Percentiles rank a stretch among this genome's conserved stretches.
Conservation (phyloP, 2,797 vertebrate species). For the Gadopsis bispinosus region DNA sequence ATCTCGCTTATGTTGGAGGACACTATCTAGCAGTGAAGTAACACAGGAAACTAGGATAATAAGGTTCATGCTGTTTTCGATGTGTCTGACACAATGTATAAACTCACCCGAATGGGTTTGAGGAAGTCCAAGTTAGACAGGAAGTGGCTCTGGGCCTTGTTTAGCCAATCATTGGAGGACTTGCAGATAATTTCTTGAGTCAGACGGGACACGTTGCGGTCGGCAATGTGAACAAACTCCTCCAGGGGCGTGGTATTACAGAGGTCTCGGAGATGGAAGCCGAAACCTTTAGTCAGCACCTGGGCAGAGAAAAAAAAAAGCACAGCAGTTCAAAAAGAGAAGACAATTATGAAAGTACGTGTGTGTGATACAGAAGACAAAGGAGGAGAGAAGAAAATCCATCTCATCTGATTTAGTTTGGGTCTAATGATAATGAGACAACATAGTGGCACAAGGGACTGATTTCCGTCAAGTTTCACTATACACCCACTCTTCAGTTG, state of each 20-base stretch:
- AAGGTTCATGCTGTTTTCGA: not conserved
- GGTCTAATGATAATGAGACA: conserved; percentile 2
- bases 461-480: not conserved
- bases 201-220: conserved; percentile 78
- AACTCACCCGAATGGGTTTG: conserved; percentile 90
- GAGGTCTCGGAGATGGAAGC: conserved; percentile 88
- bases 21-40: not conserved
- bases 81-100: not conserved
- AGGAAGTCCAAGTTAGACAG: conserved; percentile 91
- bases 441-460: not conserved
- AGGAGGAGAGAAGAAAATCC: not conserved
- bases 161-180: conserved; percentile 87
- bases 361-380: not conserved
- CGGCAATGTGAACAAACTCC: conserved; percentile 87
- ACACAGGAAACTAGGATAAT: not conserved
- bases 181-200: conserved; percentile 89
- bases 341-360: not conserved
- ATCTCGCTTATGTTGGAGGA: not conserved
- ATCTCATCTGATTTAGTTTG: not conserved
- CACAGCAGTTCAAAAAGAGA: not conserved
- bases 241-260: conserved; percentile 88
- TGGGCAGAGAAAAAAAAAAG: conserved; percentile 56
- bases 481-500: not conserved
- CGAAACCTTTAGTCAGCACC: conserved; percentile 92
- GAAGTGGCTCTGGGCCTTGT: conserved; percentile 86